Evolutionary conservation across 2,797 vertebrate species (phyloP).

Genomic region (Siniperca obscura): DNA sequence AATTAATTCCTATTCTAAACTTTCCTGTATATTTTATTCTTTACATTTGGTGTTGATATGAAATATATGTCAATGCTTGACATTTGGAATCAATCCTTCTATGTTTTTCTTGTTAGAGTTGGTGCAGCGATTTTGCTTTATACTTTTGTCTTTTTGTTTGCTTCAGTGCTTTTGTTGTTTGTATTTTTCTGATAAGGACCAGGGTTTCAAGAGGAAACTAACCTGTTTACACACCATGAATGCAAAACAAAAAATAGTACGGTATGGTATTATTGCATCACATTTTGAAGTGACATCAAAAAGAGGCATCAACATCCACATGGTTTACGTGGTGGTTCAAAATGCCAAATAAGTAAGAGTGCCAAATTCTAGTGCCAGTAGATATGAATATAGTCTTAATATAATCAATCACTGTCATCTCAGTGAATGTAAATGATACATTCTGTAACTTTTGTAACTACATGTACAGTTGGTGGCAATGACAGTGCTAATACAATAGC

Average conservation of each 20-base stretch:
- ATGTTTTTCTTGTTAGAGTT: slow-evolving; percentile 89
- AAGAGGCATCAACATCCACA: slow-evolving; percentile 77
- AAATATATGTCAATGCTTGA: slow-evolving; percentile 95
- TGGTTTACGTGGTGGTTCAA: slow-evolving; percentile 70
- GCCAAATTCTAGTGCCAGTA: slow-evolving; percentile 85
- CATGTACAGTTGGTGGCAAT: slow-evolving; percentile 87
- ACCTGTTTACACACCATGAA: slow-evolving; percentile 81
- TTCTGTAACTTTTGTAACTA: slow-evolving; percentile 87
- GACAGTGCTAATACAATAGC: slow-evolving; percentile 81
- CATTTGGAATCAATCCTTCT: slow-evolving; percentile 94
- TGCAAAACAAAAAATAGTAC: slow-evolving; percentile 63
- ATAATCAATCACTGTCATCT: slow-evolving; percentile 85
- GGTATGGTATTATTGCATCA: slow-evolving; percentile 75
- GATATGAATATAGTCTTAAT: slow-evolving; percentile 84
- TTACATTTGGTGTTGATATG: slow-evolving; percentile 98
- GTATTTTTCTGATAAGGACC: slow-evolving; percentile 78
- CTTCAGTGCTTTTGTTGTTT: slow-evolving; percentile 82
- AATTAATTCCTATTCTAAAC: slow-evolving; percentile 97
- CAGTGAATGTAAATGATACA: slow-evolving; percentile 87
- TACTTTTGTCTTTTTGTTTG: slow-evolving; percentile 73
- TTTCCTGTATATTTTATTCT: slow-evolving; percentile 97
- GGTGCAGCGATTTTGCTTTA: slow-evolving; percentile 70
- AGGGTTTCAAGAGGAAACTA: slow-evolving; percentile 73
- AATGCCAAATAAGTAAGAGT: slow-evolving; percentile 87
- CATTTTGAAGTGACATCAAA: slow-evolving; percentile 75